phyloP scores from a whole-genome alignment of 53 echinoderm and acorn worm genomes.

The Antedon mediterranea region DNA sequence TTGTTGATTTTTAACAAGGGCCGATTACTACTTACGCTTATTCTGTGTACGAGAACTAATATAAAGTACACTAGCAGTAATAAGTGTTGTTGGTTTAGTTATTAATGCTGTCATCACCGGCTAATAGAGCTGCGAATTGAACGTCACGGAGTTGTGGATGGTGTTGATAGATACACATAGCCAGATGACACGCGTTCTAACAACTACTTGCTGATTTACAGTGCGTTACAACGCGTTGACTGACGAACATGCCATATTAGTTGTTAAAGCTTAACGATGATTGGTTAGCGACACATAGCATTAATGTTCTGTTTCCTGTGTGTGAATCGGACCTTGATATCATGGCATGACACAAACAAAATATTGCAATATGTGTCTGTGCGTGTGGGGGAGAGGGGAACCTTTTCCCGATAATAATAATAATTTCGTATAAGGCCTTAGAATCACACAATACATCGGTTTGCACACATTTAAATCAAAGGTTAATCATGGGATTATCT shows the following conservation, averaged over 20 bases:
- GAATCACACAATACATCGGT: too few species aligned
- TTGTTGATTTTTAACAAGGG: neutral
- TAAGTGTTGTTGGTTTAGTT: neutral
- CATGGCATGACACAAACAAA: neutral
- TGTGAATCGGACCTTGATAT: neutral
- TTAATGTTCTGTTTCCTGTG: neutral
- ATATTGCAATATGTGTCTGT: too few species aligned
- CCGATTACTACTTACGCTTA: neutral
- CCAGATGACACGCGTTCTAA: neutral
- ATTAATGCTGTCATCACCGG: neutral
- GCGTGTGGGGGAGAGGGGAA: too few species aligned
- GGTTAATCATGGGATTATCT: too few species aligned
- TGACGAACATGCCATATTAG: neutral
- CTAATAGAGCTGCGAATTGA: neutral
- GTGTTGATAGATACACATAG: neutral
- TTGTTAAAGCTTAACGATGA: neutral
- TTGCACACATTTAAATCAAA: too few species aligned
- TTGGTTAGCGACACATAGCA: neutral
- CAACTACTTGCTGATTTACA: neutral
- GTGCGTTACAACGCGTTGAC: neutral
- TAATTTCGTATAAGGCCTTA: too few species aligned
- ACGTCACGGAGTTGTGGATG: neutral
- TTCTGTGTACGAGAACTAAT: neutral
- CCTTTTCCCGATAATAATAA: too few species aligned
- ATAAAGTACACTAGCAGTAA: neutral